Base-by-base conservation (phyloP, 2,888 invertebrate genomes). In the Micoletzkya japonica region DNA sequence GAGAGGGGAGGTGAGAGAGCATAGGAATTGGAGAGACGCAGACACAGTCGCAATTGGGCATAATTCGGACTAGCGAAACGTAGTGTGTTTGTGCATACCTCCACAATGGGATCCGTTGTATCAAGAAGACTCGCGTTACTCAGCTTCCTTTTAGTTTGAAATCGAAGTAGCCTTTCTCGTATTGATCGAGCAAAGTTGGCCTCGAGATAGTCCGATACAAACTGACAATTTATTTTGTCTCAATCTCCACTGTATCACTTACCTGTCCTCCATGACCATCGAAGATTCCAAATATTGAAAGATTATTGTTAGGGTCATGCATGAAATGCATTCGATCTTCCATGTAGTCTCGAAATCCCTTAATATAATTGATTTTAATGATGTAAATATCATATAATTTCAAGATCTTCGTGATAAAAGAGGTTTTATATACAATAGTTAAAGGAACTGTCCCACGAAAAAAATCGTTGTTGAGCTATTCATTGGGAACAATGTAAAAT, bases 251-350 rank as follows among this genome's bases (percentile, higher is more conserved):
- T 52, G 32, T 17, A 34, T 59, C 0, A 20, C 57, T 70, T 69
- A 81, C 81, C 71, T 67, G 44, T 72, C 82, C 82, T 24, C 82
- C 82, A 58, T 82, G 82, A 4, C 82, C 82, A 68, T 82, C 82
- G 70, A 78, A 81, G 37, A 81, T 76, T 20, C 76, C 77, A 59
- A 81, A 82, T 17, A 82, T 75, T 0, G 78, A 73, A 30, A 76
- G 61, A 58, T 75, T 79, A 24, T 60, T 66, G 39, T 73, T 77
- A 2, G 79, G 79, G 70, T 80, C 79, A 54, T 73, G 72, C 49
- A 78, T 37, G 61, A 75, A 77, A 56, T 73, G 70, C 76, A 81
- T 78, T 6, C 82, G 63, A 60, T 83, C 82, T 57, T 82, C 82
- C 82, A 82, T 81, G 58, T 67, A 70, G 32, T 72, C 44, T 7